Conservation (phyloP, 2,888 invertebrate genomes). For the Agrotis puta region DNA sequence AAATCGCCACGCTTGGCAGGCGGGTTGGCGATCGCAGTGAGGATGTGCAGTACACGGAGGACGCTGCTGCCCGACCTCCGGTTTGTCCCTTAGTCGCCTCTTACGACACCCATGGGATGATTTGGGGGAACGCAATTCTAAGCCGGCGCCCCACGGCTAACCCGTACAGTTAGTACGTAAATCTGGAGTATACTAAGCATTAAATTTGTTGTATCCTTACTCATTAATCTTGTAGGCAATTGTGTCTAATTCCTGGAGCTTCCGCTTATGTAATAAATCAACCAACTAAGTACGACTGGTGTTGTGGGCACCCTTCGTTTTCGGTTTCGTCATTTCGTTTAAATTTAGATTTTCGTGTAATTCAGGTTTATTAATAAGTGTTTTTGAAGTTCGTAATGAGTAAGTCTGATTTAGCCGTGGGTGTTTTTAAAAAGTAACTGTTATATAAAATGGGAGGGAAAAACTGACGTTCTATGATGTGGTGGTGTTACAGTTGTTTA, state of each 20-base stretch:
- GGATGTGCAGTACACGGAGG: no score
- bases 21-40: no score
- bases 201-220: conserved; percentile 79
- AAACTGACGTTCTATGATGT: not conserved
- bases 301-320: conserved; percentile 56
- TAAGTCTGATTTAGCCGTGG: not conserved
- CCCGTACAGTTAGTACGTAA: conserved; percentile 62
- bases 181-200: conserved; percentile 76
- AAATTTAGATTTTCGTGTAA: conserved; percentile 35
- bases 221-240: conserved; percentile 85
- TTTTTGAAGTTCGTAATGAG: conserved; percentile 12
- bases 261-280: conserved; percentile 83
- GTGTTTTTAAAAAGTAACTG: not conserved
- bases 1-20: no score
- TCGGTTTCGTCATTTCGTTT: conserved; percentile 56
- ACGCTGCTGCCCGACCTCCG: no score
- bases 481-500: not conserved
- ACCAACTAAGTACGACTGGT: conserved; percentile 72
- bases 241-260: conserved; percentile 84
- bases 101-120: no score
- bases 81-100: no score
- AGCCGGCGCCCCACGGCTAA: no score
- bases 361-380: conserved; percentile 18
- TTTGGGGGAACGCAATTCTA: no score
- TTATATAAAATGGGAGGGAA: not conserved